phyloP scores from a whole-genome alignment of 23 tunicate genomes.

The Ciona savignyi region DNA sequence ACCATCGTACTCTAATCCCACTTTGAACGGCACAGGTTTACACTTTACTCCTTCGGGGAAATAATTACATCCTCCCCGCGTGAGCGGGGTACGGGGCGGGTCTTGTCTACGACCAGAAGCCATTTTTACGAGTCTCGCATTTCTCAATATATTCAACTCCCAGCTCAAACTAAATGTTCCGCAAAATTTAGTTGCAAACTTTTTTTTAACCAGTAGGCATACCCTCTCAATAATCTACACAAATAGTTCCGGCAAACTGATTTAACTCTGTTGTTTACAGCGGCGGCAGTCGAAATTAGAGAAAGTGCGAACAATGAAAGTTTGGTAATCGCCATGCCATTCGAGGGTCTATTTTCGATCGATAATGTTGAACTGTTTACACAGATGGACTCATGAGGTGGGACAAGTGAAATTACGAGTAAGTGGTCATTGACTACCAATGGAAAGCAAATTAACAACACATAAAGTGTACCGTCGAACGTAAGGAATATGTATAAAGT shows the following conservation, averaged over 20 bases:
- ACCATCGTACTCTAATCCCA: not conserved
- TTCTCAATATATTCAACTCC: too few species aligned
- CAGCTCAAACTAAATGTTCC: too few species aligned
- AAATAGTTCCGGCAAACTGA: not conserved
- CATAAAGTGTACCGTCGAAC: too few species aligned
- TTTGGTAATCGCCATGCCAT: not conserved
- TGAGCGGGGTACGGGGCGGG: conserved; percentile 40
- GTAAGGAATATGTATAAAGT: too few species aligned
- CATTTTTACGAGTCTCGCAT: too few species aligned
- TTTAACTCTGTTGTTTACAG: not conserved
- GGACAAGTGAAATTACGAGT: not conserved
- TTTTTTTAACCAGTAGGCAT: too few species aligned
- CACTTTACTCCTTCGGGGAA: conserved; percentile 60
- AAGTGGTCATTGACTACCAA: not conserved
- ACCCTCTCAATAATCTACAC: too few species aligned
- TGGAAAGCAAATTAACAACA: too few species aligned
- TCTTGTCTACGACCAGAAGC: not conserved
- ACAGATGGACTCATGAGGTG: not conserved
- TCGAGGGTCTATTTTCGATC: not conserved
- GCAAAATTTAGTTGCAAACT: too few species aligned
- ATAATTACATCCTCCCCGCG: conserved; percentile 62
- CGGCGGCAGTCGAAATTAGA: not conserved
- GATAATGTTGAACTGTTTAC: not conserved
- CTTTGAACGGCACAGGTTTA: conserved; percentile 2
- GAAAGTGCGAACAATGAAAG: not conserved